Percentiles rank a stretch among this genome's conserved stretches.
Conservation (phyloP, 2,888 invertebrate species). For the Timandra comae region DNA sequence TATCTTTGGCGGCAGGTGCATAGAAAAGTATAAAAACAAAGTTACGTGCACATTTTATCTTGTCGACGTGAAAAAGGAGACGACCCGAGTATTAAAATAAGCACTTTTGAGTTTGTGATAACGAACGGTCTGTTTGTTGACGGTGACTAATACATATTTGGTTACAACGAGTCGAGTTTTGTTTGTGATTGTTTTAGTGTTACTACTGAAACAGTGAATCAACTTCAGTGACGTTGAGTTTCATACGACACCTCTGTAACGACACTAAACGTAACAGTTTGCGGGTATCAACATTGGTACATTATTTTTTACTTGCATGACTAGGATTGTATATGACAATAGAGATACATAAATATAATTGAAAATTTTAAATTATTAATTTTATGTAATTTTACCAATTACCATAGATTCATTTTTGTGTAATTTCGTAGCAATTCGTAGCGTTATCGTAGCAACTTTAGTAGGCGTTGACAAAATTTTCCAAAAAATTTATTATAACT, state of each 20-base stretch:
- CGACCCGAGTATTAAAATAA: conserved; percentile 41
- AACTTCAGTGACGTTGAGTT: too few relatives aligned
- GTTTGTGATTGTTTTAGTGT: not conserved
- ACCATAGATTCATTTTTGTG: too few relatives aligned
- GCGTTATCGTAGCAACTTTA: conserved; percentile 4
- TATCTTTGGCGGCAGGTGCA: conserved; percentile 47
- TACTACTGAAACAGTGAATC: too few relatives aligned
- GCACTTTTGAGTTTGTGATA: conserved; percentile 30
- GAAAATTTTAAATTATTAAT: too few relatives aligned
- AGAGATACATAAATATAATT: too few relatives aligned
- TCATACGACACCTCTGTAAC: too few relatives aligned
- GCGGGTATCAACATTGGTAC: too few relatives aligned
- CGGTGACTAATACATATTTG: conserved; percentile 13
- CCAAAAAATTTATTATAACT: conserved; percentile 3
- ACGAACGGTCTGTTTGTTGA: conserved; percentile 21
- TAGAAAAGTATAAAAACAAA: conserved; percentile 42
- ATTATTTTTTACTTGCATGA: too few relatives aligned
- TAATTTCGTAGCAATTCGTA: conserved; percentile 3
- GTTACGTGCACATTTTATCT: conserved; percentile 31
- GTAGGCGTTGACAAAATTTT: not conserved
- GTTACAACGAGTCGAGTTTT: too few relatives aligned
- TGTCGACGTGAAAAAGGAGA: conserved; percentile 46
- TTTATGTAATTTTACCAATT: too few relatives aligned
- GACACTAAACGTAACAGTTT: too few relatives aligned
- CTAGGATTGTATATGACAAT: too few relatives aligned